Percentiles rank a stretch among this genome's conserved stretches.
phyloP scores from a whole-genome alignment of 1,140 invertebrate genomes.

The Sitodiplosis mosellana region DNA sequence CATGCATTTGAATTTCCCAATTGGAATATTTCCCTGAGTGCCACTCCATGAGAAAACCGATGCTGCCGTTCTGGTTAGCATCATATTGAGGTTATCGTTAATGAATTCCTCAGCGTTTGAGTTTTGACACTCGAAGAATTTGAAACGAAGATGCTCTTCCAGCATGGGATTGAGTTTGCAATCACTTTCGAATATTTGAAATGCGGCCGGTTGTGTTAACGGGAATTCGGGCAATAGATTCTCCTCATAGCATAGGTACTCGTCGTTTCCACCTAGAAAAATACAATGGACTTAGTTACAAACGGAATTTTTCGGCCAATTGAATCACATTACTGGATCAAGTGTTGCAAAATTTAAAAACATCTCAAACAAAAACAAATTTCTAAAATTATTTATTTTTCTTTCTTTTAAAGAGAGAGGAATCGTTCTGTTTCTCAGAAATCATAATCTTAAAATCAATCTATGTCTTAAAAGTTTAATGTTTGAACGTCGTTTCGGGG shows the following conservation, averaged over 20 bases:
- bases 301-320: too few species aligned
- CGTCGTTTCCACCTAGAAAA: not conserved
- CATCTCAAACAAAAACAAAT: too few species aligned
- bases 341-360: too few species aligned
- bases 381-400: too few species aligned
- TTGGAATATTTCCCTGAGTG: not conserved
- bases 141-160: not conserved
- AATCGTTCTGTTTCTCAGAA: too few species aligned
- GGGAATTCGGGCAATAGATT: not conserved
- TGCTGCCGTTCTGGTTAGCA: not conserved
- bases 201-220: not conserved
- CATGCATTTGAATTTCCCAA: not conserved
- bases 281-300: too few species aligned
- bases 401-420: too few species aligned
- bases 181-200: not conserved
- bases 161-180: not conserved
- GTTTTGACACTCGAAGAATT: too few species aligned
- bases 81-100: not conserved
- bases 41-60: not conserved
- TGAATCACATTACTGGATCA: too few species aligned
- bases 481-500: conserved; percentile 8
- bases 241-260: not conserved
- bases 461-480: too few species aligned
- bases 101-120: not conserved
- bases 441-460: too few species aligned